phyloP scores from a whole-genome alignment of 2,113 vertebrate species.

The Sterrhoptilus dennistouni region DNA sequence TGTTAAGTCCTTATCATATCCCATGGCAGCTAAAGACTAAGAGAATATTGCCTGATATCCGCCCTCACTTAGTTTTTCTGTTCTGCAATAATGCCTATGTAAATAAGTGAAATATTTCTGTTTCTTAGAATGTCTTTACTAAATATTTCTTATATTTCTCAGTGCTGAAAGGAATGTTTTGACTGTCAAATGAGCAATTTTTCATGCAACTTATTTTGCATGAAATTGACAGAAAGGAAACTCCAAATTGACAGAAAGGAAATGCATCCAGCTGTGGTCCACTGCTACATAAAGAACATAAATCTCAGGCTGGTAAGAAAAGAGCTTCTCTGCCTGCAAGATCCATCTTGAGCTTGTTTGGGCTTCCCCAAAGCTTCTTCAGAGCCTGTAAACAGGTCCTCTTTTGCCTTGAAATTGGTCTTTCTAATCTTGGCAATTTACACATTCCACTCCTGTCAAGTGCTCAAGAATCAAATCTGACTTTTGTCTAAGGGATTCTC shows the following conservation, averaged over 20 bases:
- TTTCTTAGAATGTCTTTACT: background rate
- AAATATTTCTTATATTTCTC: background rate
- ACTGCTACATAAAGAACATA: background rate
- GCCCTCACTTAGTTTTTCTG: background rate
- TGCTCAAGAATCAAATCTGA: background rate
- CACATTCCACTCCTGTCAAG: background rate
- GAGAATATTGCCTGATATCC: background rate
- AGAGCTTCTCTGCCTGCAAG: background rate
- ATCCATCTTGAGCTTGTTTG: background rate
- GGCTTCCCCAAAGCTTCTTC: background rate
- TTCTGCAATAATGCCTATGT: background rate
- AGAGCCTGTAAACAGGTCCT: background rate
- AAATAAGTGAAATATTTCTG: background rate
- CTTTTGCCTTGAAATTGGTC: background rate
- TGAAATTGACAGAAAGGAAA: background rate
- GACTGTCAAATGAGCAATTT: background rate
- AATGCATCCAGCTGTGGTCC: background rate
- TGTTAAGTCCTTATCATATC: background rate
- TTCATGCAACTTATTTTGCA: background rate
- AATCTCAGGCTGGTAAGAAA: background rate
- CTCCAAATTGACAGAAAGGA: background rate
- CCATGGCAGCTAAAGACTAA: background rate
- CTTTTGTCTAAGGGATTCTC: background rate
- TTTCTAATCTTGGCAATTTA: background rate
- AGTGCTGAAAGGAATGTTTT: background rate